Base-by-base conservation (phyloP, 2,797 vertebrate genomes). In the Pachyuromys duprasi region DNA sequence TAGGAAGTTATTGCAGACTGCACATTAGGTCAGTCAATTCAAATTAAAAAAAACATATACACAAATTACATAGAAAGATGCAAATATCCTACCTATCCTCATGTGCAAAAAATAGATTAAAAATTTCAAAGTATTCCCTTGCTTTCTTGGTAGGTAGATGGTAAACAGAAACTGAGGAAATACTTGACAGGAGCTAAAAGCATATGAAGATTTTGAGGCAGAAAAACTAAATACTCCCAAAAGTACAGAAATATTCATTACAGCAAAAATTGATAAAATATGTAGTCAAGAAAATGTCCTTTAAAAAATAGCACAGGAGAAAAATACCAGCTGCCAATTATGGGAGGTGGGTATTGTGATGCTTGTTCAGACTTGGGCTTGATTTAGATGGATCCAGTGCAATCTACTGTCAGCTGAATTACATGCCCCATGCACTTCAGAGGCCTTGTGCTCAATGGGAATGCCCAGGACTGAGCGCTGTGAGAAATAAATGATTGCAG, bases 401-500 rank as follows among this genome's bases (percentile, higher is more conserved):
- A 83, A 74, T 93, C 49, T 70, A 79, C 86, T 93, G 82, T 96
- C 89, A 67, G 93, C 69, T 93, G 86, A 95, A 97, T 97, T 93
- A 94, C 45, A 96, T 95, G 96, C 90, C 86, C 79, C 67, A 53
- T 22, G 86, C 90, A 94, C 90, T 97, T 97, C 96, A 96, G 96
- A 97, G 97, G 39, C 75, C 96, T 39, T 63, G 86, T 91, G 91
- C 90, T 96, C 95, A 91, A 69, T 94, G 82, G 83, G 78, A 87
- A 90, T 11, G 24, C 93, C 87, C 90, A 96, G 94, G 86, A 96
- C 65, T 69, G 76, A 96, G 84, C 26, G 78, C 94, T 92, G 83
- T 49, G 92, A 93, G 93, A 91, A 95, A 93, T 91, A 93, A 95
- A 84, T 83, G 93, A 93, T 39, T 24, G 90, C 89, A 92, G 72